Conservation (phyloP, 1,140 invertebrate genomes). For the Rhagoletis zephyria region DNA sequence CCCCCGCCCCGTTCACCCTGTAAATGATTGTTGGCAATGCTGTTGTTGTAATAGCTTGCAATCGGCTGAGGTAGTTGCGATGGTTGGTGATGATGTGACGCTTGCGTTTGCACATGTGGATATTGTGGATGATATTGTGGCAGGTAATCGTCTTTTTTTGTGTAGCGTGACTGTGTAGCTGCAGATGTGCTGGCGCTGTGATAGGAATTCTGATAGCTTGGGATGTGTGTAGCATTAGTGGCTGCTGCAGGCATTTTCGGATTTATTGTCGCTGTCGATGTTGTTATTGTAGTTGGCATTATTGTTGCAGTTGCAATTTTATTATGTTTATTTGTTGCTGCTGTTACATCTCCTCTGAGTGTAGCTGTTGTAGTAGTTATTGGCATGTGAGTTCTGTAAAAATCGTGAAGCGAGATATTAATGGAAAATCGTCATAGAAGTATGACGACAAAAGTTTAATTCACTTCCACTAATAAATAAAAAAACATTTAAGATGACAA, state of each 20-base stretch:
- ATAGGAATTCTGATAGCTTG: slow-evolving; percentile 64
- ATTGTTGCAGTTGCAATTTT: slow-evolving; percentile 48
- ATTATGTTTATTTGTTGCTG: slow-evolving; percentile 52
- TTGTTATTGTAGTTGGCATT: slow-evolving; percentile 56
- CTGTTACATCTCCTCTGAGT: slow-evolving; percentile 41
- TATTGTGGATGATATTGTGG: slow-evolving; percentile 55
- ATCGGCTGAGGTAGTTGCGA: slow-evolving; percentile 71
- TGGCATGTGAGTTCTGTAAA: slow-evolving; percentile 56
- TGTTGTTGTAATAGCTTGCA: slow-evolving; percentile 54
- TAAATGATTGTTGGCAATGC: slow-evolving; percentile 30
- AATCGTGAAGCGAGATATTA: not conserved
- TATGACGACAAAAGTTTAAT: not conserved
- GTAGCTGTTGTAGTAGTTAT: slow-evolving; percentile 45
- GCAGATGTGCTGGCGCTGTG: slow-evolving; percentile 56
- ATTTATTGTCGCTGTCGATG: slow-evolving; percentile 58
- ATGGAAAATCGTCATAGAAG: not conserved
- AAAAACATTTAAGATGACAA: slow-evolving; percentile 41
- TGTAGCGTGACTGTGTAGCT: slow-evolving; percentile 53
- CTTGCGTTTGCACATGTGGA: slow-evolving; percentile 58
- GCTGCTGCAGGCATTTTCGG: slow-evolving; percentile 59
- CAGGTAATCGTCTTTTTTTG: slow-evolving; percentile 55
- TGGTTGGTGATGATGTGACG: slow-evolving; percentile 65
- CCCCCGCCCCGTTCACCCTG: slow-evolving; percentile 17
- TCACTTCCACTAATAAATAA: not conserved
- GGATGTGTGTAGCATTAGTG: slow-evolving; percentile 70